Percentiles rank a stretch among this genome's conserved stretches.
Evolutionary conservation across 2,888 invertebrate species (phyloP).

Genomic region (Eilema depressum): DNA sequence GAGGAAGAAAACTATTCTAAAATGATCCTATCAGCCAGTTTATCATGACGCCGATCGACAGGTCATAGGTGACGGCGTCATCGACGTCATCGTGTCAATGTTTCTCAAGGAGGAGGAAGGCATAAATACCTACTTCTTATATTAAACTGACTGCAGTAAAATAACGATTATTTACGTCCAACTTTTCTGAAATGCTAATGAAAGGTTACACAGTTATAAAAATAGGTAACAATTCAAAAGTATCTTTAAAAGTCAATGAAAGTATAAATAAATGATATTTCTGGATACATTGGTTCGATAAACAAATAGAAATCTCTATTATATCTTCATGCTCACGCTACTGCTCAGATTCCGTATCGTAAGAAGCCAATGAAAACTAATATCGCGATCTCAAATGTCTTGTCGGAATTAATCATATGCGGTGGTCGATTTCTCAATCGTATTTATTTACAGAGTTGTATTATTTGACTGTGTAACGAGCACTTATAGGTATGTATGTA

Average conservation of each 20-base stretch:
- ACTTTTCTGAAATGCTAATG: background rate
- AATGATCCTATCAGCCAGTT: no score
- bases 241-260: slow-evolving; percentile 53
- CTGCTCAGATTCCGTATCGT: slow-evolving; percentile 65
- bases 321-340: slow-evolving; percentile 64
- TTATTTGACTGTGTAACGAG: slow-evolving; percentile 22
- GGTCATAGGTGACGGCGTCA: background rate
- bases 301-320: slow-evolving; percentile 77
- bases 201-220: background rate
- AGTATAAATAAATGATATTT: slow-evolving; percentile 71
- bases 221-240: background rate
- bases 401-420: slow-evolving; percentile 50
- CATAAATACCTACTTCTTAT: background rate
- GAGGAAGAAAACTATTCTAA: no score
- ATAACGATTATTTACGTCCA: background rate
- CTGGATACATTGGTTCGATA: slow-evolving; percentile 66
- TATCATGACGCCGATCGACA: background rate
- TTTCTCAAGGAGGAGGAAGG: background rate
- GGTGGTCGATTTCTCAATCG: slow-evolving; percentile 53
- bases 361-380: slow-evolving; percentile 70
- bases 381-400: slow-evolving; percentile 74
- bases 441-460: slow-evolving; percentile 33
- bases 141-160: background rate
- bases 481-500: slow-evolving; percentile 23
- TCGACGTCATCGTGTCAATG: background rate